Conservation (phyloP, 2,797 vertebrate genomes). For the Paguma larvata region DNA sequence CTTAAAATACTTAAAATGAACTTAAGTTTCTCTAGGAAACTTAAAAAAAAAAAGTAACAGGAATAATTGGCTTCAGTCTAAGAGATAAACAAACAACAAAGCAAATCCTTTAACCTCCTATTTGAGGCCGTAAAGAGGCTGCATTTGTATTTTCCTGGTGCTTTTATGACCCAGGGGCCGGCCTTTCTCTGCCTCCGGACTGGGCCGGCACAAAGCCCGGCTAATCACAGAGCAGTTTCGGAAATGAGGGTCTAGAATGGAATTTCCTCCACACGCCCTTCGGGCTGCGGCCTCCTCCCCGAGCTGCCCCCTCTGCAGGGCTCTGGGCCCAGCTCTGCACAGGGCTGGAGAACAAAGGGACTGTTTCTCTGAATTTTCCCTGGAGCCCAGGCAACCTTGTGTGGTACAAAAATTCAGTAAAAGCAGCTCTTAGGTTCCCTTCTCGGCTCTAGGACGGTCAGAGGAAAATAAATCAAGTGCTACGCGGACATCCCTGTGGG, state of each 20-base stretch:
- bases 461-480: slow-evolving; percentile 5
- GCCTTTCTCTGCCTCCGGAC: slow-evolving; percentile 52
- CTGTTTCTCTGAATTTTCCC: slow-evolving; percentile 54
- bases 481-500: neutral
- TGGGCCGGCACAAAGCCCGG: slow-evolving; percentile 54
- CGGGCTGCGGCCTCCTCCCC: neutral
- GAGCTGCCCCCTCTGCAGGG: slow-evolving; percentile 16
- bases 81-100: slow-evolving; percentile 67
- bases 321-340: neutral
- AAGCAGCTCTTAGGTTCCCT: slow-evolving; percentile 38
- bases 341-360: slow-evolving; percentile 73
- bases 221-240: slow-evolving; percentile 77
- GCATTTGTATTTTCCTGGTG: slow-evolving; percentile 34
- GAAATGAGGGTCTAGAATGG: slow-evolving; percentile 82
- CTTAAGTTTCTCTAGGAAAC: slow-evolving; percentile 53
- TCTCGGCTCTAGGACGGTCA: neutral
- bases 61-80: slow-evolving; percentile 64
- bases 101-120: slow-evolving; percentile 55
- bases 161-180: slow-evolving; percentile 70
- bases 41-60: slow-evolving; percentile 19
- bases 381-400: neutral
- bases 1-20: slow-evolving; percentile 34
- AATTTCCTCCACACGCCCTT: slow-evolving; percentile 76
- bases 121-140: neutral
- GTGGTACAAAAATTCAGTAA: slow-evolving; percentile 32